Base-by-base conservation (phyloP, 2,113 vertebrate genomes). In the Lepus americanus region DNA sequence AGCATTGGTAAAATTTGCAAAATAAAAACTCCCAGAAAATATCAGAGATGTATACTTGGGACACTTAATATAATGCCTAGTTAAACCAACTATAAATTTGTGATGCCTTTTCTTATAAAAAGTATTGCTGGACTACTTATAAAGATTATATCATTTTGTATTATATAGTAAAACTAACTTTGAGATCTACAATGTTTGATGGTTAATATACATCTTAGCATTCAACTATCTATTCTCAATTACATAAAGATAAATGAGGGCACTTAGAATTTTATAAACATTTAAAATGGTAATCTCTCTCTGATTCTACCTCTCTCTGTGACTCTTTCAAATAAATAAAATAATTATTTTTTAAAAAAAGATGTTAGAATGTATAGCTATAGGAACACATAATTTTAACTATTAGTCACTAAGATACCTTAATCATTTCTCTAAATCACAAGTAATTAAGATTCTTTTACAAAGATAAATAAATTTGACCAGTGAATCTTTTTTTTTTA, bases 201-300 rank as follows among this genome's bases (percentile, higher is more conserved):
- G 20, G 59, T 53, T 73, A 70, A 63, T 63, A 49, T 79, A 79
- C 11, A 70, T 70, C 53, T 44, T 61, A 49, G 36, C 67, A 27
- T 61, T 49, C 29, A 86, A 72, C 53, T 63, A 13, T 79, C 67
- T 92, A 2, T 93, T 33, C 55, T 87, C 74, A 92, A 27, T 92
- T 63, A 87, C 74, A 86, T 29, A 79, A 27, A 93, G 82, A 74
- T 29, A 27, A 59, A 59, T 59, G 55, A 59, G 55, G 12, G 44
- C 44, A 44, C 44, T 64, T 63, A 72, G 66, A 25, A 63, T 36
- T 87, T 87, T 72, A 72, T 80, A 87, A 87, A 79, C 31, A 64
- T 72, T 59, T 59, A 87, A 44, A 6, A 79, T 33, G 29, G 29
- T 33, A 44, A 7, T 44, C 44, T 44, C 44, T 44, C 39, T 44